Conservation (phyloP, 2,113 vertebrate species). For the Perca schrenkii region DNA sequence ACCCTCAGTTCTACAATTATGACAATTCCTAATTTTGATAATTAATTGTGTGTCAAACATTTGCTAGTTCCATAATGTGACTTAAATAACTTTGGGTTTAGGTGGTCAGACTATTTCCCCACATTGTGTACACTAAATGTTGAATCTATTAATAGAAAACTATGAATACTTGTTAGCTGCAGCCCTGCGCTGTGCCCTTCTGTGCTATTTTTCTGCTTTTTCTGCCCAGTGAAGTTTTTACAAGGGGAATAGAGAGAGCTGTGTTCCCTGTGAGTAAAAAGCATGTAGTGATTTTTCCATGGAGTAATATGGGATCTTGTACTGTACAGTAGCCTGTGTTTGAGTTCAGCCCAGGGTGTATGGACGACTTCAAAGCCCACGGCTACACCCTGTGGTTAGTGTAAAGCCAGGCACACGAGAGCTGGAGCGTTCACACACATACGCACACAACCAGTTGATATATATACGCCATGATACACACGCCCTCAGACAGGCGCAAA, state of each 20-base stretch:
- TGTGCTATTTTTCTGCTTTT: not conserved
- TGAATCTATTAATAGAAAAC: not conserved
- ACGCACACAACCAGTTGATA: conserved; percentile 40
- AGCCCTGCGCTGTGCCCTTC: not conserved
- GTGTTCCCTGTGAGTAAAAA: conserved; percentile 38
- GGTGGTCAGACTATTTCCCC: no score
- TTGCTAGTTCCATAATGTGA: no score
- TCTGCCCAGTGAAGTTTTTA: conserved; percentile 5
- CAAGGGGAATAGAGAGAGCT: conserved; percentile 18
- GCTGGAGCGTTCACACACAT: conserved; percentile 17
- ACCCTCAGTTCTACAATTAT: no score
- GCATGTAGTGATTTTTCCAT: conserved; percentile 61
- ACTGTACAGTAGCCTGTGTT: conserved; percentile 70
- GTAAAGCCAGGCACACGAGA: conserved; percentile 54
- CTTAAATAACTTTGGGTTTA: no score
- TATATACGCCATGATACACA: conserved; percentile 28
- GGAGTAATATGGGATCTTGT: conserved; percentile 41
- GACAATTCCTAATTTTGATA: no score
- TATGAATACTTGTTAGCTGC: not conserved
- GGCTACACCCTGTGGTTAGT: conserved; percentile 79
- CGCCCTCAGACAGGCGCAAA: conserved; percentile 45
- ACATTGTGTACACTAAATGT: not conserved
- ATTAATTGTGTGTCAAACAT: no score
- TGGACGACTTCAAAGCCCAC: conserved; percentile 67
- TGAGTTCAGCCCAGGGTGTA: conserved; percentile 62